Evolutionary conservation across 1,140 invertebrate genomes (phyloP).

Genomic region (Wasmannia auropunctata): DNA sequence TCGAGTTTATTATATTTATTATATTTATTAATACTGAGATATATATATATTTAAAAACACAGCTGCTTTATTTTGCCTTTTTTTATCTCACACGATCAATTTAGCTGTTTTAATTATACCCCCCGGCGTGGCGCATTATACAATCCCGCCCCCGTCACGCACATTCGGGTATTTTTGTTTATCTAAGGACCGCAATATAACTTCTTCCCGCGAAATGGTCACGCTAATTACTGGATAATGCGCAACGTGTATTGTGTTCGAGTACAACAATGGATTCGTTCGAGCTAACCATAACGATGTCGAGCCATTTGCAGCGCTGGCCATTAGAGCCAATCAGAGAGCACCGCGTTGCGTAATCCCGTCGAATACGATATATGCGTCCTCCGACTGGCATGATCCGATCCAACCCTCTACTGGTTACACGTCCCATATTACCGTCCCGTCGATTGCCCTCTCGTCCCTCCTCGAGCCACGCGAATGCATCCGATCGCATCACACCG

Average conservation of each 20-base stretch:
- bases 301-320: slow-evolving; percentile 74
- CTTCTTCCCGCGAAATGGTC: slow-evolving; percentile 38
- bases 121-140: neutral
- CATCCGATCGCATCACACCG: slow-evolving; percentile 64
- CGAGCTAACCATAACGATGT: slow-evolving; percentile 74
- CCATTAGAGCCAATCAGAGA: slow-evolving; percentile 79
- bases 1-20: neutral
- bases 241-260: slow-evolving; percentile 60
- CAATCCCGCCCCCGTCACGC: neutral
- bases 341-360: slow-evolving; percentile 79
- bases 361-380: slow-evolving; percentile 74
- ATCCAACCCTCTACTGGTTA: slow-evolving; percentile 71
- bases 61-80: neutral
- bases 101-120: neutral
- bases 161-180: slow-evolving; percentile 17
- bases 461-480: slow-evolving; percentile 67
- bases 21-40: neutral
- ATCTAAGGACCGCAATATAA: slow-evolving; percentile 23
- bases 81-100: neutral
- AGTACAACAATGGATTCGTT: slow-evolving; percentile 72
- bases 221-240: slow-evolving; percentile 67
- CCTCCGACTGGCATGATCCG: slow-evolving; percentile 67
- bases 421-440: slow-evolving; percentile 71
- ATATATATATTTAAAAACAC: neutral
- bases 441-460: slow-evolving; percentile 68